Conservation (phyloP, 1,140 invertebrate genomes). For the Drosophila bocqueti region DNA sequence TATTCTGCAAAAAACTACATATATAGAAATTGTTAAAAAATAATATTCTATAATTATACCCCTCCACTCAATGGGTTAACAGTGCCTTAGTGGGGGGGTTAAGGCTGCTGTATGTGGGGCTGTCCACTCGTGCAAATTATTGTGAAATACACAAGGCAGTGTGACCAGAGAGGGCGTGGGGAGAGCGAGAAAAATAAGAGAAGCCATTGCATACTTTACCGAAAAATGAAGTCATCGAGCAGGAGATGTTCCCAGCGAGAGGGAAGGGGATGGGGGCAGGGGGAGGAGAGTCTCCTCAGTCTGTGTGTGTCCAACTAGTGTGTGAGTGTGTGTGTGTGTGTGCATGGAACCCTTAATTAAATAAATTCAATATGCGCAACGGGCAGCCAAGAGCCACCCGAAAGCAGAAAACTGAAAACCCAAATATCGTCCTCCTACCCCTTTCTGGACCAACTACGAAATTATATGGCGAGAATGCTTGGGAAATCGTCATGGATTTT, state of each 20-base stretch:
- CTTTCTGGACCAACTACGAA: slow-evolving; percentile 53
- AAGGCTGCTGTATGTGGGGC: slow-evolving; percentile 2
- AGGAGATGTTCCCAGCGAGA: slow-evolving; percentile 23
- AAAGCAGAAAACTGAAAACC: slow-evolving; percentile 29
- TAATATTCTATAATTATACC: background rate
- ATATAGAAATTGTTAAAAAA: background rate
- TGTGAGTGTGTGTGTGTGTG: slow-evolving; percentile 34
- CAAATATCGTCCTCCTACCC: slow-evolving; percentile 28
- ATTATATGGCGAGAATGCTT: slow-evolving; percentile 77
- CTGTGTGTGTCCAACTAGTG: slow-evolving; percentile 1
- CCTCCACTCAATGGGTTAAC: slow-evolving; percentile 1
- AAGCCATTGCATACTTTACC: slow-evolving; percentile 66
- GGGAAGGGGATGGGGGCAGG: background rate
- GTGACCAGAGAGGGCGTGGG: background rate
- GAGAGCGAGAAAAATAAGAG: slow-evolving; percentile 19
- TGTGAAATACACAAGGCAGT: slow-evolving; percentile 68
- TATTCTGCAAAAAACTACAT: background rate
- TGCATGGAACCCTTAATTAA: slow-evolving; percentile 81
- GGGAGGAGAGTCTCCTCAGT: background rate
- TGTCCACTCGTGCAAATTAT: slow-evolving; percentile 80
- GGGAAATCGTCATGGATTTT: slow-evolving; percentile 83
- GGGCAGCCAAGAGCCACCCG: slow-evolving; percentile 62
- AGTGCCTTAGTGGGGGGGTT: background rate
- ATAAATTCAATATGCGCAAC: slow-evolving; percentile 84
- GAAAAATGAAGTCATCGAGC: slow-evolving; percentile 77